phyloP scores from a whole-genome alignment of 2,797 vertebrate species.

The Brachymystax lenok region DNA sequence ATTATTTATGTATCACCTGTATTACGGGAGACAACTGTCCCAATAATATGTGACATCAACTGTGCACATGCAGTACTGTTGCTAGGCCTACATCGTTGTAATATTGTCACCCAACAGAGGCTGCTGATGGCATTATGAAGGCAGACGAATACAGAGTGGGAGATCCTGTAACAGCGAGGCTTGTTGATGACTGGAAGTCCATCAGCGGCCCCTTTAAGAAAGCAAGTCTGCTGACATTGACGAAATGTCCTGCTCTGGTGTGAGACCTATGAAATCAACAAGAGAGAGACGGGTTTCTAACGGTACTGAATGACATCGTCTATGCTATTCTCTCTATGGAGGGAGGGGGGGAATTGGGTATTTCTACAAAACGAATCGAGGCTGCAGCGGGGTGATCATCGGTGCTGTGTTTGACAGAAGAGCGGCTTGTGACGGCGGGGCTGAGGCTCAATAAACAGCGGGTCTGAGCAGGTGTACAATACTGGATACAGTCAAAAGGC shows the following conservation, averaged over 20 bases:
- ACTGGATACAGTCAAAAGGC: slow-evolving; percentile 50
- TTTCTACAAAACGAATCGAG: slow-evolving; percentile 35
- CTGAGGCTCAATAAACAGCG: slow-evolving; percentile 26
- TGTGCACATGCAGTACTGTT: too few species aligned
- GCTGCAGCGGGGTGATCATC: slow-evolving; percentile 22
- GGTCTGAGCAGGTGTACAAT: slow-evolving; percentile 69
- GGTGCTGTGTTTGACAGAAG: slow-evolving; percentile 16
- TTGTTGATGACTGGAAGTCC: not conserved
- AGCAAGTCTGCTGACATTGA: slow-evolving; percentile 54
- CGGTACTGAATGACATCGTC: slow-evolving; percentile 19
- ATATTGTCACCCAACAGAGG: not conserved
- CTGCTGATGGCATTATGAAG: not conserved
- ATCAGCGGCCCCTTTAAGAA: slow-evolving; percentile 74
- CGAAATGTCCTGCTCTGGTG: slow-evolving; percentile 63
- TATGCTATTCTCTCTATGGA: too few species aligned
- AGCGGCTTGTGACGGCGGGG: slow-evolving; percentile 52
- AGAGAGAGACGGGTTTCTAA: slow-evolving; percentile 39
- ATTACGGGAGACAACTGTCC: not conserved
- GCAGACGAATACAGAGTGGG: not conserved
- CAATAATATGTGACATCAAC: not conserved
- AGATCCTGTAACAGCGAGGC: not conserved
- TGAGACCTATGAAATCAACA: slow-evolving; percentile 58
- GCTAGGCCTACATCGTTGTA: not conserved
- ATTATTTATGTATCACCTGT: not conserved
- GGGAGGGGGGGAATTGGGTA: slow-evolving; percentile 13